phyloP scores from a whole-genome alignment of 2,113 vertebrate species.

The Oreochromis tanganicae region DNA sequence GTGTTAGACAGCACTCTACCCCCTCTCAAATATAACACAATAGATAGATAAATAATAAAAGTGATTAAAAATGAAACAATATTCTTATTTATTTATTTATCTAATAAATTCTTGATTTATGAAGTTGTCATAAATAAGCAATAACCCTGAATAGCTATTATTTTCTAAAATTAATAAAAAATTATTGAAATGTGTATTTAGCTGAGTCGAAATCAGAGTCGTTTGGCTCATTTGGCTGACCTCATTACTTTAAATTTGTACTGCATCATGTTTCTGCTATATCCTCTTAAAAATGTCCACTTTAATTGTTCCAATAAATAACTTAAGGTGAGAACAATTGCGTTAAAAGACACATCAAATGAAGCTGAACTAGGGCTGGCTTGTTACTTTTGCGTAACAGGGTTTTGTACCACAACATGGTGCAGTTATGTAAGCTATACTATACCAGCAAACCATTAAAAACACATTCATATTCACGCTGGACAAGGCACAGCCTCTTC shows the following conservation, averaged over 20 bases:
- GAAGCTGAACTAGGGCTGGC: not conserved
- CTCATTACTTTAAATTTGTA: not conserved
- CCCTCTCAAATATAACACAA: not conserved
- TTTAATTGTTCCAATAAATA: not conserved
- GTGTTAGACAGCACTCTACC: not conserved
- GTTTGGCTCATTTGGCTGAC: not conserved
- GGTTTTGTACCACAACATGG: not conserved
- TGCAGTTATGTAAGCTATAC: not conserved
- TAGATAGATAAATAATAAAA: not conserved
- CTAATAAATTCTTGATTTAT: not conserved
- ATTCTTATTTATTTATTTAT: not conserved
- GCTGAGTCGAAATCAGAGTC: not conserved
- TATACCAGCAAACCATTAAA: not conserved
- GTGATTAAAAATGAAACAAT: not conserved
- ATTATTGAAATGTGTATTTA: not conserved
- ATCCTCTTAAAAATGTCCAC: not conserved
- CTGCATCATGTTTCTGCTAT: not conserved
- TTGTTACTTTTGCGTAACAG: not conserved
- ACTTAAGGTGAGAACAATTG: not conserved
- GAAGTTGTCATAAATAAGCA: not conserved
- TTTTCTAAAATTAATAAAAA: not conserved
- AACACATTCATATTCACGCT: not conserved
- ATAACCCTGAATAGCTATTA: not conserved
- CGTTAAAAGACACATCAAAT: not conserved
- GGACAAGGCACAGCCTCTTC: not conserved